A percentile compares a stretch with the other conserved stretches of the same genome.
These are phyloP conservation scores for Gasterosteus nipponicus DNA, from an alignment of 2,113 vertebrate species.

Conservation along the genomic window DNA sequence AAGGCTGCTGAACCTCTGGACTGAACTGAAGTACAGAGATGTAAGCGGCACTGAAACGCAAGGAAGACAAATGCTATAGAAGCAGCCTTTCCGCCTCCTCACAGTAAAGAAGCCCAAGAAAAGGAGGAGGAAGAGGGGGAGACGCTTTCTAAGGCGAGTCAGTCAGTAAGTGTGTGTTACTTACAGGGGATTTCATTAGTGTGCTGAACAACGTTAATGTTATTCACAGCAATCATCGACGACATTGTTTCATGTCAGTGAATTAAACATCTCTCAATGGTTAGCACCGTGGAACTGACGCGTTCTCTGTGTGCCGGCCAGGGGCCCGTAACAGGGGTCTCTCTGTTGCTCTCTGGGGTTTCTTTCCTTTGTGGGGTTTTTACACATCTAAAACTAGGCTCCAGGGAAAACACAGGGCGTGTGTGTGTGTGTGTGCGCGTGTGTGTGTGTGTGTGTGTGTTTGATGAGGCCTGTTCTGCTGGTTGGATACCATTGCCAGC, in stretches of 20 bases:
- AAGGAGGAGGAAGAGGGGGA: not conserved
- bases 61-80: not conserved
- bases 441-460: conserved; percentile 10
- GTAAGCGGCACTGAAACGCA: not conserved
- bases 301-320: not conserved
- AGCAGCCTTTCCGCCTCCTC: not conserved
- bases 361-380: not conserved
- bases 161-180: not conserved
- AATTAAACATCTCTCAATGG: not conserved
- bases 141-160: not conserved
- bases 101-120: not conserved
- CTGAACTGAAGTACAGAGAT: not conserved
- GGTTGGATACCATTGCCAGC: conserved; percentile 65
- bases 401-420: not conserved
- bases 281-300: not conserved
- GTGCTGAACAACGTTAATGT: not conserved
- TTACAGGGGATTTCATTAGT: not conserved
- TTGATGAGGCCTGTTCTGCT: conserved; percentile 36
- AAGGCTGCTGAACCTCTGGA: not conserved
- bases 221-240: not conserved
- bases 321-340: not conserved
- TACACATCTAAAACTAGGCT: not conserved
- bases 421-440: not conserved
- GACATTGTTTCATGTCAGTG: not conserved
- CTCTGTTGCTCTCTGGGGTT: not conserved